phyloP scores from a whole-genome alignment of 35 echinoderm and acorn worm genomes.

The Patiria miniata region DNA sequence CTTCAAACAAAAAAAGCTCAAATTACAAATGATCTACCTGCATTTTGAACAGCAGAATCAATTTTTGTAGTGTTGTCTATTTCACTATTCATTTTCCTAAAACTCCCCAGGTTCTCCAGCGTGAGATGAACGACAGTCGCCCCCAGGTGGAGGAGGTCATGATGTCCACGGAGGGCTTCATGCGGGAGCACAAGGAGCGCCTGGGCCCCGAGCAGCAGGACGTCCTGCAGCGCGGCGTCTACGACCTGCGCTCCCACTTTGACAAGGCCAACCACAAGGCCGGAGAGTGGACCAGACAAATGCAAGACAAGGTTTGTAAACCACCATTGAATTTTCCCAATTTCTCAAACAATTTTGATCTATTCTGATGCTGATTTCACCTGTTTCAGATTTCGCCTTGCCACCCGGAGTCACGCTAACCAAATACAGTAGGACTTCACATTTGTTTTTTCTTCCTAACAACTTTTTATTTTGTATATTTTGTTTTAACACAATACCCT shows the following conservation, averaged over 20 bases:
- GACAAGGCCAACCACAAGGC: slow-evolving; percentile 84
- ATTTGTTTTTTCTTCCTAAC: too few species aligned
- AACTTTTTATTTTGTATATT: too few species aligned
- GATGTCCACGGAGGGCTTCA: slow-evolving; percentile 60
- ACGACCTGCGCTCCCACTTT: slow-evolving; percentile 85
- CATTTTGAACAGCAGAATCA: too few species aligned
- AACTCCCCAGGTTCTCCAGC: slow-evolving; percentile 39
- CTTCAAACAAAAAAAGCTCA: too few species aligned
- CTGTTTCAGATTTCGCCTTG: too few species aligned
- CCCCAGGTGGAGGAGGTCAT: slow-evolving; percentile 72
- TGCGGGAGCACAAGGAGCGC: slow-evolving; percentile 90
- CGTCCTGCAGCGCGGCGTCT: slow-evolving; percentile 71
- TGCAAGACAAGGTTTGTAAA: slow-evolving; percentile 75
- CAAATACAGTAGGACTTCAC: too few species aligned
- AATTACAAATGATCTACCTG: too few species aligned
- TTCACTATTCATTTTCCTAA: not conserved
- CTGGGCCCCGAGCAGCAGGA: slow-evolving; percentile 88
- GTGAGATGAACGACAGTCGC: slow-evolving; percentile 83
- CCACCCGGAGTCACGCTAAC: too few species aligned
- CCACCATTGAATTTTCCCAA: slow-evolving; percentile 12
- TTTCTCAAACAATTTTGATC: too few species aligned
- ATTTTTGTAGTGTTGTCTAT: too few species aligned
- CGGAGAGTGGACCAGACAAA: slow-evolving; percentile 76
- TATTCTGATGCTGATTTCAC: too few species aligned
- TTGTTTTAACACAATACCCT: too few species aligned